Conservation (phyloP, 2,888 invertebrate genomes). For the Yponomeuta malinellus region DNA sequence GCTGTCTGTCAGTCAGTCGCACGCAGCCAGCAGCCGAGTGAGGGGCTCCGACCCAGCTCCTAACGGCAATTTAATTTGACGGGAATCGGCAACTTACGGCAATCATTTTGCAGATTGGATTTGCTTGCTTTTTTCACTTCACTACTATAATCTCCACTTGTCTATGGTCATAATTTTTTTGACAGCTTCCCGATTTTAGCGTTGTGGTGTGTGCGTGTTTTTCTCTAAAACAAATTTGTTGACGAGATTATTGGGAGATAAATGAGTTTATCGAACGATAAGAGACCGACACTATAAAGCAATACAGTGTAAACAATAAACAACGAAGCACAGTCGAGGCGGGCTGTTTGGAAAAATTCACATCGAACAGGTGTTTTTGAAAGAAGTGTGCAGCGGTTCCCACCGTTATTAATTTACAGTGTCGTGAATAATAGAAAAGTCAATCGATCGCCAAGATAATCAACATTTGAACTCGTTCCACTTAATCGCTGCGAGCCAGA, state of each 20-base stretch:
- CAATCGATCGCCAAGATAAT: conserved; percentile 58
- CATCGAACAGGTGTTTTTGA: conserved; percentile 87
- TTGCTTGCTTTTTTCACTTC: conserved; percentile 28
- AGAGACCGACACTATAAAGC: conserved; percentile 16
- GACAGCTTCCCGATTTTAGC: conserved; percentile 66
- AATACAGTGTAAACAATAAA: conserved; percentile 30
- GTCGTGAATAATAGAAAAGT: conserved; percentile 68
- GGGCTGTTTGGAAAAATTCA: conserved; percentile 79
- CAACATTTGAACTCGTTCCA: conserved; percentile 1
- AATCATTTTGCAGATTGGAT: not conserved
- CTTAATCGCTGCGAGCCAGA: conserved; percentile 3
- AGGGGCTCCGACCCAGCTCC: not conserved
- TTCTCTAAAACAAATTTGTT: conserved; percentile 44
- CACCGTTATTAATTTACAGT: conserved; percentile 69
- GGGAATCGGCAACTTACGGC: not conserved
- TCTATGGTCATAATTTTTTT: conserved; percentile 64
- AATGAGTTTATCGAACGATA: not conserved
- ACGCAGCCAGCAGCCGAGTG: conserved; percentile 3
- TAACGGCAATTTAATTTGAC: not conserved
- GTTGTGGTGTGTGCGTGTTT: conserved; percentile 44
- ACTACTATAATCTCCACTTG: conserved; percentile 28
- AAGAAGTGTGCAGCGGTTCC: conserved; percentile 76
- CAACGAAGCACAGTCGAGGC: conserved; percentile 53
- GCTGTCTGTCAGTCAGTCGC: conserved; percentile 40
- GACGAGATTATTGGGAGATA: conserved; percentile 26